Evolutionary conservation across 2,888 invertebrate genomes (phyloP), one percentile per base, ranked within the genome.

Genomic region (Dryocosmus kuriphilus): DNA sequence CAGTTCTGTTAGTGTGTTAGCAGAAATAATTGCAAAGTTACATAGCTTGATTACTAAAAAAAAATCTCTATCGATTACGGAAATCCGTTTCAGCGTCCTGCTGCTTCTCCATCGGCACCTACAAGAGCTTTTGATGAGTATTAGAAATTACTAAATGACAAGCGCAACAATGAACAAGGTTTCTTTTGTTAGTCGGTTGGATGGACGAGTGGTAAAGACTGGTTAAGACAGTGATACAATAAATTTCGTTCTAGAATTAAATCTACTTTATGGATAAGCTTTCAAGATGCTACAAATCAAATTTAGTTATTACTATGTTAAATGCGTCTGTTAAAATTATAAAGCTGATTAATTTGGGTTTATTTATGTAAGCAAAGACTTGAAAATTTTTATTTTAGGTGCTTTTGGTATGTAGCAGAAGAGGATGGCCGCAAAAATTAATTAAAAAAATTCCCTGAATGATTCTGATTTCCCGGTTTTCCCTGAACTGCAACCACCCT

Each of bases 191-290:
- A 89, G 89, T 91, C 88, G 86, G 88, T 89, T 89, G 90, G 90
- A 90, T 91, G 91, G 91, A 91, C 91, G 91, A 91, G 91, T 91
- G 91, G 91, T 91, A 90, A 90, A 89, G 86, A 89, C 86, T 91
- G 91, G 90, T 91, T 90, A 91, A 89, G 86, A 89, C 86, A 83
- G 83, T 78, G 79, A 35, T 51, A 78, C 19, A 55, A 76, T 51
- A 14, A 41, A 63, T 11, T 38, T 73, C 4, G 24, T 22, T 57
- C 24, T 24, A 24, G 22, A 57, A 24, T 27, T 14, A 24, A 57
- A 57, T 57, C 24, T 57, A 57, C 24, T 57, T 4, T 24, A 55
- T 55, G 8, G 2, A 57, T 27, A 57, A 24, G 24, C 57, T 57
- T 16, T 24, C 24, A 57, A 57, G 14, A 24, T 11, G 24, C 57